Evolutionary conservation across 1,140 invertebrate genomes (phyloP).

Genomic region (Euwallacea fornicatus): DNA sequence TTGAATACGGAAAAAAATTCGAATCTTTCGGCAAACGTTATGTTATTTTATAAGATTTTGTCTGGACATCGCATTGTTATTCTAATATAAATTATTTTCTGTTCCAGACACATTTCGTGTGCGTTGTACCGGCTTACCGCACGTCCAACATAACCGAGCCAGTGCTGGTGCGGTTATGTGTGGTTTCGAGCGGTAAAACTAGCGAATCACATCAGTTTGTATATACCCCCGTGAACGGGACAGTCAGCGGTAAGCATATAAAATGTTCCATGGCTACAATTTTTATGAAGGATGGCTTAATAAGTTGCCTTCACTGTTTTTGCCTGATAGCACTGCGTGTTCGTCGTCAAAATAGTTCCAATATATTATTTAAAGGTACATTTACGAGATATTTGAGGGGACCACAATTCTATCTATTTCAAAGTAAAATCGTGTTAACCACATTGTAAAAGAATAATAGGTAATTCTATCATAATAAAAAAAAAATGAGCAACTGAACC

Average conservation of each 20-base stretch:
- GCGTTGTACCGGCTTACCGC: constrained; percentile 81
- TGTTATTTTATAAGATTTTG: not conserved
- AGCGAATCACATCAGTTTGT: constrained; percentile 86
- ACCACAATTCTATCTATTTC: no score
- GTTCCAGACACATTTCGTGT: constrained; percentile 89
- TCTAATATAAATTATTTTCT: not conserved
- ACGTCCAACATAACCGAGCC: constrained; percentile 65
- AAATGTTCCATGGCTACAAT: constrained; percentile 44
- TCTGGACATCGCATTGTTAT: no score
- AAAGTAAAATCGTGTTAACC: no score
- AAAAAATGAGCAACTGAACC: not conserved
- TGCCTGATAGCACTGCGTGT: constrained; percentile 8
- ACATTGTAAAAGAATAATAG: no score
- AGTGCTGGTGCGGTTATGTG: constrained; percentile 74
- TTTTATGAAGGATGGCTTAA: constrained; percentile 47
- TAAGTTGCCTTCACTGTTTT: constrained; percentile 44
- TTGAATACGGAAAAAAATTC: no score
- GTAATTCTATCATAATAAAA: no score
- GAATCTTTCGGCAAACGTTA: not conserved
- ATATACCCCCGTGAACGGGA: constrained; percentile 67
- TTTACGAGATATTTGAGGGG: no score
- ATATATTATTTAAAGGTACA: not conserved
- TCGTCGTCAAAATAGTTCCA: not conserved
- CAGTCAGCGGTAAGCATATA: constrained; percentile 52
- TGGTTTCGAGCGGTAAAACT: constrained; percentile 83